phyloP scores from a whole-genome alignment of 2,888 invertebrate species.

The Dicycla oo region DNA sequence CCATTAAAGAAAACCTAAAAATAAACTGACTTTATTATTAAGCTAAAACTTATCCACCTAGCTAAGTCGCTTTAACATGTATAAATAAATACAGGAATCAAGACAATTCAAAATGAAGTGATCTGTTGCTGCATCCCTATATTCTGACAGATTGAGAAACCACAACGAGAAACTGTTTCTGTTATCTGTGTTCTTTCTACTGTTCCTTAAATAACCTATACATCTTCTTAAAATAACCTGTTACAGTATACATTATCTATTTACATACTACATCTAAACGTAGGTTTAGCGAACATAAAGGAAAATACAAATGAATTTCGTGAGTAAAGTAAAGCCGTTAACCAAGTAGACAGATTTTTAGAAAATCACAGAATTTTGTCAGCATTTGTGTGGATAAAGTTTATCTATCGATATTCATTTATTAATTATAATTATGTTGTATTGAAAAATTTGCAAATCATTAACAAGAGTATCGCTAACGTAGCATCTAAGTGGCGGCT shows the following conservation, averaged over 20 bases:
- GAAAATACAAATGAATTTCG: slow-evolving; percentile 9
- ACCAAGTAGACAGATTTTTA: not conserved
- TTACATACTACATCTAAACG: not conserved
- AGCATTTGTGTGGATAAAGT: not conserved
- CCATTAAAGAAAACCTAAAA: too few species aligned
- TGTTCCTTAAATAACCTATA: slow-evolving; percentile 1
- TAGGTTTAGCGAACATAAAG: slow-evolving; percentile 3
- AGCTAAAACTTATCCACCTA: too few species aligned
- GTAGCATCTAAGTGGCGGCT: slow-evolving; percentile 22
- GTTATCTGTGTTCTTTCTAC: not conserved
- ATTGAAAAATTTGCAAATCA: not conserved
- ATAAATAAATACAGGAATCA: not conserved
- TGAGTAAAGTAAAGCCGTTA: not conserved
- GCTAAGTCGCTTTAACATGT: not conserved
- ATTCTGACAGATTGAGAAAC: not conserved
- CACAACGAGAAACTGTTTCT: not conserved
- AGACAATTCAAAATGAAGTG: not conserved
- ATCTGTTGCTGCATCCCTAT: not conserved
- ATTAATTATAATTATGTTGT: not conserved
- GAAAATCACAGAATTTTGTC: slow-evolving; percentile 1
- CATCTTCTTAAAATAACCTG: slow-evolving; percentile 2
- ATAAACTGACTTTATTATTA: not conserved
- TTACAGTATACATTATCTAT: not conserved
- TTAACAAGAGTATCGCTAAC: not conserved
- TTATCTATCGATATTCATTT: not conserved